Conservation (phyloP, 2,113 vertebrate genomes). For the Casuarius casuarius region DNA sequence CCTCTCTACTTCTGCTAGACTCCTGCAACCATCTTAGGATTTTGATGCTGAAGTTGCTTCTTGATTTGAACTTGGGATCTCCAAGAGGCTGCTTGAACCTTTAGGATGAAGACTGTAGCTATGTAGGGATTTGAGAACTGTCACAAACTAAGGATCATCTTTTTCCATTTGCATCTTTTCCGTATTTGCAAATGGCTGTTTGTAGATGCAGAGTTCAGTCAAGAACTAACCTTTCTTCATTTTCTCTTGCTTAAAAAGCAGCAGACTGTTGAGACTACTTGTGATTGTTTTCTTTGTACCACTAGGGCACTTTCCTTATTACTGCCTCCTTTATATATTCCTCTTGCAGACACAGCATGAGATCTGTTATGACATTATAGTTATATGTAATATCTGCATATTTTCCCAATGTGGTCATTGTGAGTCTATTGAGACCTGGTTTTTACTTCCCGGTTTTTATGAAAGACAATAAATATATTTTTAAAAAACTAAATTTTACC, state of each 20-base stretch:
- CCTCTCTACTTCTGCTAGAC: rapidly evolving
- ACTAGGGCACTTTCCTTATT: background rate
- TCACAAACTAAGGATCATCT: background rate
- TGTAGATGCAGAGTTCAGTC: background rate
- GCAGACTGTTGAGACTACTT: background rate
- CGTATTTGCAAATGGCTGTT: background rate
- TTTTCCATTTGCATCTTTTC: background rate
- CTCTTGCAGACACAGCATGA: background rate
- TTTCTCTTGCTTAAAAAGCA: background rate
- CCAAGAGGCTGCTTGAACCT: background rate
- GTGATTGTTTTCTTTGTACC: background rate
- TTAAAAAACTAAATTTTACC: background rate
- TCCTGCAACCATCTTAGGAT: background rate
- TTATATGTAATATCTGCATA: constrained; percentile 18
- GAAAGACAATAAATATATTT: constrained; percentile 38
- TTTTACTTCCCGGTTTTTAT: background rate
- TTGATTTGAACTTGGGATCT: background rate
- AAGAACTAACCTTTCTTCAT: background rate
- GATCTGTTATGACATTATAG: background rate
- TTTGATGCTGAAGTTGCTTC: background rate
- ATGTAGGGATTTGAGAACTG: background rate
- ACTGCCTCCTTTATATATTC: background rate
- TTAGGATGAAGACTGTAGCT: background rate
- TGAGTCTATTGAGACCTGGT: background rate
- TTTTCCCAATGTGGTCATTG: constrained; percentile 1